Evolutionary conservation across 1,140 invertebrate species (phyloP), one percentile per base, ranked within the genome.

Genomic region (Zaprionus camerounensis): DNA sequence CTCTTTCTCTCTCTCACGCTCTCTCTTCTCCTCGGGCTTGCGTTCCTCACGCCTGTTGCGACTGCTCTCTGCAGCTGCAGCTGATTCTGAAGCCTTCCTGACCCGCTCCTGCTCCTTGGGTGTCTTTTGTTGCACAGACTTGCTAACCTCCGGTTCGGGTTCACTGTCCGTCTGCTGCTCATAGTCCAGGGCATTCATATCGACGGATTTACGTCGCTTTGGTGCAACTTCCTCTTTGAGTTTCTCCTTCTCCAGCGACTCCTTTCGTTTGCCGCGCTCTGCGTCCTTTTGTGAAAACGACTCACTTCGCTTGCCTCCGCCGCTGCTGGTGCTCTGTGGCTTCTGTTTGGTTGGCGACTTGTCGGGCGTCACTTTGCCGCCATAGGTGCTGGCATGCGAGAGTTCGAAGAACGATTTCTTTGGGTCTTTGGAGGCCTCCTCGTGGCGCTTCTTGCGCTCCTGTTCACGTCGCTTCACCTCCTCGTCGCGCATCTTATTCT

Each of bases 401-500:
- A 92, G 72, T 69, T 93, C 91, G 57, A 91, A 93, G 28, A 78
- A 93, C 0, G 92, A 92, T 63, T 93, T 92, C 44, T 92, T 93
- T 0, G 83, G 80, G 77, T 91, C 81, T 55, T 91, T 87, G 26
- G 85, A 78, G 53, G 83, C 79, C 76, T 94, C 94, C 74, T 94
- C 93, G 78, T 95, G 94, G 4, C 94, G 93, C 68, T 94, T 94
- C 70, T 95, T 94, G 28, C 94, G 93, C 59, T 95, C 94, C 38
- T 93, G 92, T 80, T 95, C 94, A 15, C 95, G 93, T 7, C 94
- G 93, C 68, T 94, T 94, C 1, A 94, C 91, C 82, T 95, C 95
- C 63, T 95, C 95, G 71, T 96, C 95, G 22, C 93, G 93, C 75
- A 95, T 92, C 72, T 94, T 93, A 44, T 94, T 94, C 82, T 95